These are phyloP conservation scores for Steromphala cineraria DNA, from an alignment of 2,888 invertebrate genomes.

Conservation along the genomic window DNA sequence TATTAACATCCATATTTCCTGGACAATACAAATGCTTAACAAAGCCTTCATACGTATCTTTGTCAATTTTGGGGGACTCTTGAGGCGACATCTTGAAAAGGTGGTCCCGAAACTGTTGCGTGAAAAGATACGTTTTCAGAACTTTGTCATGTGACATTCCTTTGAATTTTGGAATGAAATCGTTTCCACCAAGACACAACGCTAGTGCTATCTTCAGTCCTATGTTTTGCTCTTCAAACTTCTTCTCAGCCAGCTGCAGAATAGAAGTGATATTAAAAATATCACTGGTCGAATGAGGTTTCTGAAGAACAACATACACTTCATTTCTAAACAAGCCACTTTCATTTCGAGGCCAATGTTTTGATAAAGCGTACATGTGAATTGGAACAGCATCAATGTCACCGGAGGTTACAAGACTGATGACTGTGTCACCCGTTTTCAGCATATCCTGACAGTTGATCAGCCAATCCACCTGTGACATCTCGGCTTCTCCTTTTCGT, in stretches of 20 bases:
- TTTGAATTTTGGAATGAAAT: neutral
- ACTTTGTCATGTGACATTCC: neutral
- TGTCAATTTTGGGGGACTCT: neutral
- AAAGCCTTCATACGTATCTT: neutral
- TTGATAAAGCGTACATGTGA: neutral
- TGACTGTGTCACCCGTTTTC: neutral
- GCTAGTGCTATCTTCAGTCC: neutral
- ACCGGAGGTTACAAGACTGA: neutral
- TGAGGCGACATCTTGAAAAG: neutral
- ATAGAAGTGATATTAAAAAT: neutral
- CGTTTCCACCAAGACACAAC: neutral
- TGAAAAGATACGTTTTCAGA: neutral
- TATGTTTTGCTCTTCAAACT: neutral
- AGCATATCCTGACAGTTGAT: too few species aligned
- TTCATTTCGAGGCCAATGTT: neutral
- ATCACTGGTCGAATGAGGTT: neutral
- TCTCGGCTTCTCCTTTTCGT: neutral
- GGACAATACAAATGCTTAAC: neutral
- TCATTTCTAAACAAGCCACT: neutral
- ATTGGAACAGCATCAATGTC: neutral
- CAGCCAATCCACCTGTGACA: neutral
- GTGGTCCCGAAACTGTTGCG: neutral
- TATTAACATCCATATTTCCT: neutral
- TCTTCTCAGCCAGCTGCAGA: neutral
- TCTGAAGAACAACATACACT: neutral